phyloP scores from a whole-genome alignment of 2,113 vertebrate species.

The Vimba vimba region DNA sequence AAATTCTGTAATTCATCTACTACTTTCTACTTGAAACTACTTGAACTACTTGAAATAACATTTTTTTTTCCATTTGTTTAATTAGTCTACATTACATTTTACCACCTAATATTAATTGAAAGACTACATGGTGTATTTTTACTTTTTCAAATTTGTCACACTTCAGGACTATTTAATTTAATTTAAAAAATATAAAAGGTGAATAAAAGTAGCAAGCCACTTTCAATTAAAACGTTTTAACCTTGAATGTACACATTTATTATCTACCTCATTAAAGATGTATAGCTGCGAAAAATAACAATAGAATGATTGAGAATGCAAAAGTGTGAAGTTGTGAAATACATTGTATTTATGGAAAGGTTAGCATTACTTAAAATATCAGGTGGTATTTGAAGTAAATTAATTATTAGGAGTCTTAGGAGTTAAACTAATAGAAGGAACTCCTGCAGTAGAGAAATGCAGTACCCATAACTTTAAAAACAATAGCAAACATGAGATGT shows the following conservation, averaged over 20 bases:
- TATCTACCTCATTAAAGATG: neutral
- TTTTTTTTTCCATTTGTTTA: neutral
- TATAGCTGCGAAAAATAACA: neutral
- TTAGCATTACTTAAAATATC: neutral
- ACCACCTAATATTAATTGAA: neutral
- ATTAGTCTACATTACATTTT: neutral
- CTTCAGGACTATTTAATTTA: constrained; percentile 1
- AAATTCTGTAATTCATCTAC: neutral
- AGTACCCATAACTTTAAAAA: neutral
- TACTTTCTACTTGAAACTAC: neutral
- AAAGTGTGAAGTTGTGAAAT: neutral
- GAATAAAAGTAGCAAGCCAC: neutral
- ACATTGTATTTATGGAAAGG: neutral
- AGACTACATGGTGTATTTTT: neutral
- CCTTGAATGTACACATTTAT: neutral
- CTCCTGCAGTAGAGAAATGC: neutral
- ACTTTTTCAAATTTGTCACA: neutral
- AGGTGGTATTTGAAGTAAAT: neutral
- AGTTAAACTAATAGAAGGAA: neutral
- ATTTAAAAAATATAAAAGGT: neutral
- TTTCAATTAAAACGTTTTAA: too few species aligned
- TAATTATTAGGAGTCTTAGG: neutral
- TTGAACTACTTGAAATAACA: neutral
- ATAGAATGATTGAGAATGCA: neutral
- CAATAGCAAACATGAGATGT: neutral